A percentile compares a stretch with the other conserved stretches of the same genome.
These are phyloP conservation scores for Circaetus cinerascens DNA, from an alignment of 2,113 vertebrate genomes.

Conservation along the genomic window DNA sequence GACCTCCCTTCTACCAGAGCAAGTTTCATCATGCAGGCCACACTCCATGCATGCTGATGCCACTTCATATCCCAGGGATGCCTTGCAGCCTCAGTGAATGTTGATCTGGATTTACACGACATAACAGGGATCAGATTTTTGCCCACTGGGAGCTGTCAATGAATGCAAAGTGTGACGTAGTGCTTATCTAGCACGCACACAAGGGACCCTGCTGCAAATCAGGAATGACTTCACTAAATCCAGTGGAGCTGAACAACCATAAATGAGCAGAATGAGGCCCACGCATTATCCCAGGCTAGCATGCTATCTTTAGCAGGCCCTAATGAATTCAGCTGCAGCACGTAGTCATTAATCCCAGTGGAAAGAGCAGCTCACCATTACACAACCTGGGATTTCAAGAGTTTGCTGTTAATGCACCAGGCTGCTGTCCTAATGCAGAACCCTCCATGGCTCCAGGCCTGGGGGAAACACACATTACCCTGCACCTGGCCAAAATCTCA, in stretches of 20 bases:
- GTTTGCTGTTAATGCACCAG: background rate
- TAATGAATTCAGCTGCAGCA: constrained; percentile 55
- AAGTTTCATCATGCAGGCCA: background rate
- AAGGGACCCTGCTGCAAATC: constrained; percentile 54
- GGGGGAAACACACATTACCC: accelerated
- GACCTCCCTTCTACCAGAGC: background rate
- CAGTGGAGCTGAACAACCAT: constrained; percentile 55
- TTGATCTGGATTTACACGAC: constrained; percentile 42
- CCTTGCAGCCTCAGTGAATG: constrained; percentile 27
- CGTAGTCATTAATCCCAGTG: constrained; percentile 51
- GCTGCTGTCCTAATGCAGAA: background rate
- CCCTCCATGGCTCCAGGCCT: background rate
- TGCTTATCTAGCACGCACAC: constrained; percentile 35
- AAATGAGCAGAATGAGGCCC: constrained; percentile 58
- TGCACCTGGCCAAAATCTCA: background rate
- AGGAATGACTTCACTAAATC: constrained; percentile 51
- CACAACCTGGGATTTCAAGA: background rate
- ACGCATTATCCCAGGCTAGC: constrained; percentile 1
- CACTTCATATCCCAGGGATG: background rate
- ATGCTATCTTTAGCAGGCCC: constrained; percentile 39
- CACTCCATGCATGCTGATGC: background rate
- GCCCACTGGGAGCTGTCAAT: constrained; percentile 29
- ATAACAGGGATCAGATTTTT: constrained; percentile 41
- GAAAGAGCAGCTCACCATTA: constrained; percentile 38
- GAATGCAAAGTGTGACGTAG: constrained; percentile 55